phyloP scores from a whole-genome alignment of 1,140 invertebrate genomes.

The Batillaria attramentaria region DNA sequence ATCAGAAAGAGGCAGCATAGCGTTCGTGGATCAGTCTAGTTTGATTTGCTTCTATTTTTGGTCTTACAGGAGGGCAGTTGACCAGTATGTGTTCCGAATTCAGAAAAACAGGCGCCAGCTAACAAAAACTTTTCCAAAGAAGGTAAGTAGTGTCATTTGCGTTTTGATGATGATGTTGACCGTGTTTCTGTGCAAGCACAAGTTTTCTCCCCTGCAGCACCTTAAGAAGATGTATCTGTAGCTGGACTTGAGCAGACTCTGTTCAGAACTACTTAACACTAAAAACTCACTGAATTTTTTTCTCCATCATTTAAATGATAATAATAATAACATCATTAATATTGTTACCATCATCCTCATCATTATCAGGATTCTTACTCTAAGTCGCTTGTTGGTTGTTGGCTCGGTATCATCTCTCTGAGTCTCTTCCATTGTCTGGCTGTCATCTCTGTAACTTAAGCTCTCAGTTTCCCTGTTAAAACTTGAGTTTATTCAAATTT shows the following conservation, averaged over 20 bases:
- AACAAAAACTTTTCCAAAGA: constrained; percentile 3
- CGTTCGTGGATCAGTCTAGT: too few species aligned
- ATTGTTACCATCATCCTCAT: too few species aligned
- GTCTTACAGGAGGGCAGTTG: constrained; percentile 13
- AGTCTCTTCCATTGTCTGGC: too few species aligned
- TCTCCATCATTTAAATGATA: not conserved
- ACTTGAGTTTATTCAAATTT: too few species aligned
- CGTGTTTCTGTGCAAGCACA: not conserved
- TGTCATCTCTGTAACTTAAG: too few species aligned
- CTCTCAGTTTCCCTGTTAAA: too few species aligned
- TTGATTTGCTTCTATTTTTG: not conserved
- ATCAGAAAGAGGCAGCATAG: too few species aligned
- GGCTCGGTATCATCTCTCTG: too few species aligned
- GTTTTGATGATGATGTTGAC: not conserved
- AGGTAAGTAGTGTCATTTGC: constrained; percentile 1
- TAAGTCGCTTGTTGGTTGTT: too few species aligned
- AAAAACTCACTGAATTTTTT: not conserved
- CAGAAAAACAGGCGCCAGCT: constrained; percentile 19
- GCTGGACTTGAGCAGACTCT: not conserved
- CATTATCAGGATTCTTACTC: too few species aligned
- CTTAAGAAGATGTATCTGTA: not conserved
- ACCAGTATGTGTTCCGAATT: constrained; percentile 25
- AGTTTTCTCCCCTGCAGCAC: not conserved
- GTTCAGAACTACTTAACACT: not conserved
- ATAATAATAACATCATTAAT: not conserved